These are phyloP conservation scores for Sebastes miniatus DNA, from an alignment of 2,797 vertebrate genomes.

Conservation along the genomic window DNA sequence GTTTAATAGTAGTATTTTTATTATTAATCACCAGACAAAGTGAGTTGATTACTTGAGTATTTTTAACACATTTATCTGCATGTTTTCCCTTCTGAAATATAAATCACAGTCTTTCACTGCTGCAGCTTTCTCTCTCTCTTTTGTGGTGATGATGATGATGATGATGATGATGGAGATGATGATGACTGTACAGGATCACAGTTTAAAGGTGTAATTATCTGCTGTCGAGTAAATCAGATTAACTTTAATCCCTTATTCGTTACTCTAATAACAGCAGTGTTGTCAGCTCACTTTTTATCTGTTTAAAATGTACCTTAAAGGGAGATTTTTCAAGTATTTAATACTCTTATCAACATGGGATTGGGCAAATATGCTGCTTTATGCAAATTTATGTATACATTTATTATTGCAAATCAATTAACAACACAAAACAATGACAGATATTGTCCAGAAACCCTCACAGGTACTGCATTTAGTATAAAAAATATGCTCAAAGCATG, in stretches of 20 bases:
- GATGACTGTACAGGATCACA: background rate
- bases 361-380: no score
- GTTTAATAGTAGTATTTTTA: no score
- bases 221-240: slow-evolving; percentile 36
- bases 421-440: no score
- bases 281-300: background rate
- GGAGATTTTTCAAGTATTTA: no score
- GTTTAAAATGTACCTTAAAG: no score
- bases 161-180: no score
- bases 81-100: background rate
- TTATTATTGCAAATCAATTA: no score
- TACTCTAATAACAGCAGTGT: background rate
- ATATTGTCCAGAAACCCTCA: no score
- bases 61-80: background rate
- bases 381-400: no score
- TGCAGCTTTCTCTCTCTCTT: background rate
- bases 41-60: background rate
- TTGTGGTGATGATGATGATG: background rate
- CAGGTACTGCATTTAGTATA: no score
- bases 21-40: background rate
- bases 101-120: slow-evolving; percentile 45
- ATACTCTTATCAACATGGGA: no score
- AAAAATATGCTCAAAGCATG: no score
- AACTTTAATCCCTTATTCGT: background rate
- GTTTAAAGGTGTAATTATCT: slow-evolving; percentile 36